Evolutionary conservation across 2,113 vertebrate species (phyloP).

Genomic region (Hemibagrus wyckioides): DNA sequence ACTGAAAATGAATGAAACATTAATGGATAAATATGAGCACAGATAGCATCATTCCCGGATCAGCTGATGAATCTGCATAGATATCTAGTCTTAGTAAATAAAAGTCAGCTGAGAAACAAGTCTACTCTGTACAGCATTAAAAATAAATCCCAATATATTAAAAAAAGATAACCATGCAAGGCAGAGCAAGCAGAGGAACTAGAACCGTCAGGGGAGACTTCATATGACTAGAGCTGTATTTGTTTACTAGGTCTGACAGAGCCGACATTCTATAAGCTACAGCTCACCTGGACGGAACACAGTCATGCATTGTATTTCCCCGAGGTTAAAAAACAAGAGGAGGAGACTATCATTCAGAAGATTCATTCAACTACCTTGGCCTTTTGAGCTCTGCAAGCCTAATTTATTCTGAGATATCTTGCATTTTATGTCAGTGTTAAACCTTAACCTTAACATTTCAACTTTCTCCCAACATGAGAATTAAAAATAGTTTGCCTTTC

Average conservation of each 20-base stretch:
- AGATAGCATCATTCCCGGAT: neutral
- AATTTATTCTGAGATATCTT: constrained; percentile 4
- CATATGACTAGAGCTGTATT: neutral
- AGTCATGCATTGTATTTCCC: constrained; percentile 25
- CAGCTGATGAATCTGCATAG: constrained; percentile 35
- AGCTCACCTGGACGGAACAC: constrained; percentile 3
- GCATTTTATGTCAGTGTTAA: neutral
- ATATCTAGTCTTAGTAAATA: constrained; percentile 27
- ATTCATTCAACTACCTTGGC: neutral
- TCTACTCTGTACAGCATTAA: constrained; percentile 32
- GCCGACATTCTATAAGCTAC: constrained; percentile 7
- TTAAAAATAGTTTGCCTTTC: neutral
- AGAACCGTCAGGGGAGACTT: neutral
- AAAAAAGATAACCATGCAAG: constrained; percentile 29
- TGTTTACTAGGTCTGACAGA: neutral
- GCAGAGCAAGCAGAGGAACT: neutral
- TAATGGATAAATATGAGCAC: neutral
- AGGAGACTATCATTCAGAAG: neutral
- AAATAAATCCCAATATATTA: constrained; percentile 21
- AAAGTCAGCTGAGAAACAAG: constrained; percentile 27
- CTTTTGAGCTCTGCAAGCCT: neutral
- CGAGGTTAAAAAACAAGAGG: neutral
- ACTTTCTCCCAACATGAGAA: neutral
- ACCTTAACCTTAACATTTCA: neutral
- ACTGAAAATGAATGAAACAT: neutral